phyloP scores from a whole-genome alignment of 2,888 invertebrate species.

The Protophormia terraenovae region DNA sequence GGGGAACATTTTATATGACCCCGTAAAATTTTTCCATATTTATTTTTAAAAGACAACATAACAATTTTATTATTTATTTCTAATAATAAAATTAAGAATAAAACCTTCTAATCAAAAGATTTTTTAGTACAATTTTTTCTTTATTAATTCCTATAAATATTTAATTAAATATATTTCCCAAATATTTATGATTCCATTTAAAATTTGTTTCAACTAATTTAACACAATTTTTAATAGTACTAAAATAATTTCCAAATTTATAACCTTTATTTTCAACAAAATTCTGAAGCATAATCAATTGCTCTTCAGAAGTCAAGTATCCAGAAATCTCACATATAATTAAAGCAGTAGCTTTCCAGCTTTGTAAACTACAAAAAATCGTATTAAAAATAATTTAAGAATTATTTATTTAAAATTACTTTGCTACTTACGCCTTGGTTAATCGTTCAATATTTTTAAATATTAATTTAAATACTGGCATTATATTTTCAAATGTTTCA shows the following conservation, averaged over 20 bases:
- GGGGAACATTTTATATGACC: too few species aligned
- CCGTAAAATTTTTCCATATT: too few species aligned
- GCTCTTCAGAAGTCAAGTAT: constrained; percentile 73
- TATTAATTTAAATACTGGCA: constrained; percentile 71
- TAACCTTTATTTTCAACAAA: constrained; percentile 69
- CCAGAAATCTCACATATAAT: constrained; percentile 71
- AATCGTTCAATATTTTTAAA: constrained; percentile 68
- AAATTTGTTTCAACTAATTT: constrained; percentile 73
- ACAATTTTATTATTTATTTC: too few species aligned
- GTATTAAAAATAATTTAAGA: not conserved
- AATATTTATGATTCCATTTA: constrained; percentile 73
- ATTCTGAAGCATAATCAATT: constrained; percentile 68
- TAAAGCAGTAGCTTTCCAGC: constrained; percentile 72
- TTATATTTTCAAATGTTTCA: constrained; percentile 81
- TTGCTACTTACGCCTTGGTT: constrained; percentile 71
- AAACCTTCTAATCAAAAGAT: too few species aligned
- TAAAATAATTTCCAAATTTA: constrained; percentile 70
- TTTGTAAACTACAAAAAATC: constrained; percentile 70
- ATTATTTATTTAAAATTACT: not conserved
- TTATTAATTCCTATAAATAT: too few species aligned
- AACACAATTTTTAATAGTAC: constrained; percentile 70
- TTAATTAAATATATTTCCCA: constrained; percentile 66
- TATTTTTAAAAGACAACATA: too few species aligned
- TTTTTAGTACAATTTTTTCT: too few species aligned
- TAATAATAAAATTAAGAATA: too few species aligned